Percentiles rank a stretch among this genome's conserved stretches.
These are phyloP conservation scores for Pandemis corylana DNA, from an alignment of 2,888 invertebrate species.

Conservation along the genomic window DNA sequence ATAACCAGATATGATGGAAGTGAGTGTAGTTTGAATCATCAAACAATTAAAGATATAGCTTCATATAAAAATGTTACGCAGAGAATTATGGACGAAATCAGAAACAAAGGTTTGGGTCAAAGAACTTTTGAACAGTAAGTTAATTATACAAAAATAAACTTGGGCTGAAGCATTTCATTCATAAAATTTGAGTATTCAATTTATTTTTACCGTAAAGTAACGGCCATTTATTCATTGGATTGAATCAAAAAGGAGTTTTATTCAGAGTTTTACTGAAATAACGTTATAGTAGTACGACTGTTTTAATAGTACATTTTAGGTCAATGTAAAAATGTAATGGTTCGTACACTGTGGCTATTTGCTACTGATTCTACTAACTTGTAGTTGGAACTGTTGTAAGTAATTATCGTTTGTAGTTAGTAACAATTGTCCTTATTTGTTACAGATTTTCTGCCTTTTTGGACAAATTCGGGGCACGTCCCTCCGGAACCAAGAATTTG, in stretches of 20 bases:
- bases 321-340: neutral
- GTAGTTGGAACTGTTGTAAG: neutral
- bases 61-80: constrained; percentile 78
- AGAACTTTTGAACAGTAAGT: constrained; percentile 80
- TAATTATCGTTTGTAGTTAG: neutral
- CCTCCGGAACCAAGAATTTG: constrained; percentile 85
- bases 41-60: constrained; percentile 80
- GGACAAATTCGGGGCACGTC: constrained; percentile 86
- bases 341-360: neutral
- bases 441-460: constrained; percentile 64
- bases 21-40: constrained; percentile 51
- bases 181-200: neutral
- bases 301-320: neutral
- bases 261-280: neutral
- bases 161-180: neutral
- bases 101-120: constrained; percentile 71
- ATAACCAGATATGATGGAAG: constrained; percentile 51
- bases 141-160: neutral
- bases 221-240: neutral
- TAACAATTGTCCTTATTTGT: constrained; percentile 20
- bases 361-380: neutral
- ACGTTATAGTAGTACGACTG: neutral
- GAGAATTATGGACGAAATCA: constrained; percentile 75
- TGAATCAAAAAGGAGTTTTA: neutral
- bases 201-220: neutral